Base-by-base conservation (phyloP, 2,888 invertebrate genomes). In the Stenichneumon culpator region DNA sequence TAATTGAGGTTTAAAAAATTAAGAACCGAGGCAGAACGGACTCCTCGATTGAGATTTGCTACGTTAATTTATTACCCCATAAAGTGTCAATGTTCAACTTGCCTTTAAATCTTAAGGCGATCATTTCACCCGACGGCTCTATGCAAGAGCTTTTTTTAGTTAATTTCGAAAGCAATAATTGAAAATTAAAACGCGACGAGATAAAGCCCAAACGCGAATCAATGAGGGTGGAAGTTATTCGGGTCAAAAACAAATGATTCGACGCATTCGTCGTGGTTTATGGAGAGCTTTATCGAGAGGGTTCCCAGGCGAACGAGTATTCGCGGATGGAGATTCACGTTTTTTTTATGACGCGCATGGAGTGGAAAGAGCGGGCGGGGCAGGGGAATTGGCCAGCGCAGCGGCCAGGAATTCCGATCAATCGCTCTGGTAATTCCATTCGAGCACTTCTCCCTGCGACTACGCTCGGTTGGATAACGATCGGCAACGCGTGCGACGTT, bases 401-500 rank as follows among this genome's bases (percentile, higher is more conserved):
- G 50, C n/a, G 52, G 16, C 39, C 67, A 63, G 81, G 74, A 82
- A 82, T 84, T 84, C 19, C 68, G 65, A 84, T 82, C 69, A 79
- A 84, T 82, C 82, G 70, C 50, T 44, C 47, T 57, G 65, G 57
- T 75, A 70, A 82, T 82, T 82, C 77, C 69, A 74, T 75, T 82
- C 74, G 39, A 67, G 69, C 32, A 74, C 54, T 84, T 63, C 25
- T 73, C 69, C 68, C 60, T n/a, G 39, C 22, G 47, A 39, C 28
- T 50, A 32, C 47, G 44, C 47, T 50, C 32, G 67, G 22, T 28
- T 69, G 73, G 69, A 81, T 84, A 82, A 79, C 84, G 78, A 79
- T 79, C 81, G 67, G 65, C 52, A 75, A 47, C 65, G 74, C 78
- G 70, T 82, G 67, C 74, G 81, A 22, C 44, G 44, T 5, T 52